phyloP scores from a whole-genome alignment of 2,113 vertebrate species.

The Speoplatyrhinus poulsoni region DNA sequence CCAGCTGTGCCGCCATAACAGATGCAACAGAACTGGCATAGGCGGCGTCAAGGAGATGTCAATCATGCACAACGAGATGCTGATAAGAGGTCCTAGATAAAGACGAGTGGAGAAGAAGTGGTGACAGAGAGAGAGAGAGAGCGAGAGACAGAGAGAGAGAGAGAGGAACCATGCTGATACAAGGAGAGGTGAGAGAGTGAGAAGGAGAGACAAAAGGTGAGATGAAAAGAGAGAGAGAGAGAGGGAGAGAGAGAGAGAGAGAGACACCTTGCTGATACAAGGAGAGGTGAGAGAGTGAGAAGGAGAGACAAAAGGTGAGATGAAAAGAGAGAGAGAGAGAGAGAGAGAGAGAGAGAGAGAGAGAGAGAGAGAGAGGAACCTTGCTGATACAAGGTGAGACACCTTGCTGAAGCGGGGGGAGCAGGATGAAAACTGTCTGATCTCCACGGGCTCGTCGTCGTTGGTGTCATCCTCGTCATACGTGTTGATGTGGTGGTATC shows the following conservation, averaged over 20 bases:
- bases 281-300: neutral
- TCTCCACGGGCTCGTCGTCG: constrained; percentile 92
- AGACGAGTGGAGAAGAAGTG: constrained; percentile 12
- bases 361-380: no score
- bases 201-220: neutral
- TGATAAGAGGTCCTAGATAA: neutral
- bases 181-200: neutral
- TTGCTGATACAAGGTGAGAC: no score
- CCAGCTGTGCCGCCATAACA: no score
- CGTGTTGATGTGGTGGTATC: constrained; percentile 88
- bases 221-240: neutral
- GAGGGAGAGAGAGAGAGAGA: no score
- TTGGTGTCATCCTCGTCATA: constrained; percentile 94
- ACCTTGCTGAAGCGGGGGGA: constrained; percentile 95
- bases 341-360: no score
- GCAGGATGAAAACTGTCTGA: constrained; percentile 92
- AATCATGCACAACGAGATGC: no score
- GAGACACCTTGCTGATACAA: no score
- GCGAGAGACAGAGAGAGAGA: neutral
- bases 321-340: neutral
- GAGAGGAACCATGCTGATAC: neutral
- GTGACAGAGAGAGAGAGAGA: constrained; percentile 3
- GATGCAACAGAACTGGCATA: no score
- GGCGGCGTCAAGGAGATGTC: no score
- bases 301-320: neutral